These are phyloP conservation scores for Achlya flavicornis DNA, from an alignment of 2,888 invertebrate species.

Conservation along the genomic window DNA sequence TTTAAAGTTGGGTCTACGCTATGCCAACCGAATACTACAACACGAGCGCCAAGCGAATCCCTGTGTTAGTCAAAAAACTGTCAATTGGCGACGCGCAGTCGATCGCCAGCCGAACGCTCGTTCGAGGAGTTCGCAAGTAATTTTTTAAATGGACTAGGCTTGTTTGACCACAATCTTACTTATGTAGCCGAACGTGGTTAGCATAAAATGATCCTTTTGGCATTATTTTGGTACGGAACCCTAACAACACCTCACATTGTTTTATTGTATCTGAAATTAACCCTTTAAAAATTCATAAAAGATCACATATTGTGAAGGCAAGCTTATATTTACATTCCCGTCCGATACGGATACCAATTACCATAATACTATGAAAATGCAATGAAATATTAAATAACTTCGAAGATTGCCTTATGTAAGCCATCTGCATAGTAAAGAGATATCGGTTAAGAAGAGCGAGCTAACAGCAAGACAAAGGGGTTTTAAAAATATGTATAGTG, in stretches of 20 bases:
- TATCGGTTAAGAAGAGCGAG: constrained; percentile 8
- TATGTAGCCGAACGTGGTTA: too few relatives aligned
- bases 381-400: constrained; percentile 15
- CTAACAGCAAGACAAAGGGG: constrained; percentile 8
- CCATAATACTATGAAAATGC: constrained; percentile 9
- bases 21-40: too few relatives aligned
- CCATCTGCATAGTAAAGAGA: constrained; percentile 18
- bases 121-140: too few relatives aligned
- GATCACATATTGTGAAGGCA: not conserved
- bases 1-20: too few relatives aligned
- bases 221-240: too few relatives aligned
- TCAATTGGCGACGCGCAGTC: too few relatives aligned
- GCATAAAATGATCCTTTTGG: too few relatives aligned
- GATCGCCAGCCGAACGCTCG: too few relatives aligned
- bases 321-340: not conserved
- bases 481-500: constrained; percentile 18
- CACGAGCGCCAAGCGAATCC: too few relatives aligned
- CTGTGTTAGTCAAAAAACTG: too few relatives aligned
- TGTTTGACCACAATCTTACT: too few relatives aligned
- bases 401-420: constrained; percentile 13
- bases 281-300: constrained; percentile 2
- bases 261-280: not conserved
- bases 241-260: not conserved
- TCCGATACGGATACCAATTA: constrained; percentile 9
- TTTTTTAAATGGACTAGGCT: too few relatives aligned